Evolutionary conservation across 2,888 invertebrate genomes (phyloP).

Genomic region (Drosophila picticornis): DNA sequence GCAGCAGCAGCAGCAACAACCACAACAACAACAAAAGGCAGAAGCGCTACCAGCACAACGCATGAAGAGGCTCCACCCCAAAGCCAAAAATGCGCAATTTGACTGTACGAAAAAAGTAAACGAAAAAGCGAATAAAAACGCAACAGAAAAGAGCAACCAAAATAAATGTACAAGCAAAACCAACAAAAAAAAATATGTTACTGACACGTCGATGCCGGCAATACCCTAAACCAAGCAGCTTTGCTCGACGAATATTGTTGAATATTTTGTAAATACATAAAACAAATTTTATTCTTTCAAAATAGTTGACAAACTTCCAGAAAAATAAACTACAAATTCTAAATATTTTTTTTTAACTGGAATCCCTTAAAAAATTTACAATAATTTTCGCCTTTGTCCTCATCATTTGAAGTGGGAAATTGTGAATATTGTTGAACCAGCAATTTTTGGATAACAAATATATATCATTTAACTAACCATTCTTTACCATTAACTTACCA

Average conservation of each 20-base stretch:
- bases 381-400: neutral
- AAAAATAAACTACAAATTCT: neutral
- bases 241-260: neutral
- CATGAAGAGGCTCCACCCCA: constrained; percentile 75
- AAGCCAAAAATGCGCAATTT: constrained; percentile 80
- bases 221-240: constrained; percentile 41
- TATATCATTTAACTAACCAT: neutral
- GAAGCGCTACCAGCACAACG: constrained; percentile 61
- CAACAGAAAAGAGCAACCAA: constrained; percentile 75
- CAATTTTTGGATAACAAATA: neutral
- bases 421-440: neutral
- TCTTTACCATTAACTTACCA: too few relatives aligned
- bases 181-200: neutral
- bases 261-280: neutral
- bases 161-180: constrained; percentile 64
- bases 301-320: neutral
- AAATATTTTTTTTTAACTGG: neutral
- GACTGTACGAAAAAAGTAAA: constrained; percentile 69
- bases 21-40: constrained; percentile 60
- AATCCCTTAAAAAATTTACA: neutral
- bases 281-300: neutral
- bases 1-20: constrained; percentile 1
- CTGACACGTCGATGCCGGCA: constrained; percentile 47
- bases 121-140: constrained; percentile 69
- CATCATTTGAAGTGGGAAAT: neutral